Percentiles rank a stretch among this genome's conserved stretches.
phyloP scores from a whole-genome alignment of 2,113 vertebrate genomes.

The Myodes glareolus region DNA sequence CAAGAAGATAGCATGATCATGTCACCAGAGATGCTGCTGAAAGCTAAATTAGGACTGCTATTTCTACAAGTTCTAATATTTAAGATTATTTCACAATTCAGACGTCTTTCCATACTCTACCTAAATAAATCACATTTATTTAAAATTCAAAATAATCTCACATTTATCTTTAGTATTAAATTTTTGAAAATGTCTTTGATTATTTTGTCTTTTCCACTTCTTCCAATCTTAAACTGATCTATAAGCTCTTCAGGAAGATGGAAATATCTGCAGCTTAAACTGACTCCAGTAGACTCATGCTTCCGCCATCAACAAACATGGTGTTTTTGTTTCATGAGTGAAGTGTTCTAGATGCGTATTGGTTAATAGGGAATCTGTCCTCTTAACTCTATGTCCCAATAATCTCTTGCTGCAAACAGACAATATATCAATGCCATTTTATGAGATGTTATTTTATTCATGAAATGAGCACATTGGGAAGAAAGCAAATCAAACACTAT shows the following conservation, averaged over 20 bases:
- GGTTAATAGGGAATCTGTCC: neutral
- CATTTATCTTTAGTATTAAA: neutral
- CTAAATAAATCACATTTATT: neutral
- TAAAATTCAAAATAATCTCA: neutral
- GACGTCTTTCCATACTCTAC: neutral
- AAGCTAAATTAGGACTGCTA: neutral
- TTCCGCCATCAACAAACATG: neutral
- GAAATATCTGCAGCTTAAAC: neutral
- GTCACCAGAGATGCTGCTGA: neutral
- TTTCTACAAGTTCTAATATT: neutral
- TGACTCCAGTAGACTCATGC: neutral
- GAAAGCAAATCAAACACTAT: neutral
- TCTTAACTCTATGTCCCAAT: neutral
- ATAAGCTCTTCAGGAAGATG: neutral
- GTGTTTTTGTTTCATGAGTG: neutral
- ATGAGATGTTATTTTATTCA: neutral
- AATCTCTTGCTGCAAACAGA: neutral
- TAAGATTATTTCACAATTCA: neutral
- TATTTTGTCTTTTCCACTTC: neutral
- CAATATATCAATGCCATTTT: neutral
- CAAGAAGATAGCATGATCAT: neutral
- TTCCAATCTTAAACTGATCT: neutral
- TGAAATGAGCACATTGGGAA: neutral
- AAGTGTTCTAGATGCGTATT: neutral
- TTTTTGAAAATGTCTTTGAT: neutral